Conservation (phyloP, 2,888 invertebrate genomes). For the Lordiphosa andalusiaca region DNA sequence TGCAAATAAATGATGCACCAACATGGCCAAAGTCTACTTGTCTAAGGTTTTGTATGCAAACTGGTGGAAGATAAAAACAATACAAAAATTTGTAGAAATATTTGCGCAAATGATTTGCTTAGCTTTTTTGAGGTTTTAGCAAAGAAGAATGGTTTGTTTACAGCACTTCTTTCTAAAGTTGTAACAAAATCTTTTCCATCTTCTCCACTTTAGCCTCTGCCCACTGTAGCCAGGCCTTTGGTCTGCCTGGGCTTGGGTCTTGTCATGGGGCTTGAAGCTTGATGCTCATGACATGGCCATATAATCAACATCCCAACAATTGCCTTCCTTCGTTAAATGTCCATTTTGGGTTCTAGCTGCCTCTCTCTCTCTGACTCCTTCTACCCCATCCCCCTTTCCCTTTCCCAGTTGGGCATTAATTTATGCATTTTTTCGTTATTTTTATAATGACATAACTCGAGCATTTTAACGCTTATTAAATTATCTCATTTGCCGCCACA, state of each 20-base stretch:
- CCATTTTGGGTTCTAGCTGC: slow-evolving; percentile 65
- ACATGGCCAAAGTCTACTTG: no score
- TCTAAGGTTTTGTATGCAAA: no score
- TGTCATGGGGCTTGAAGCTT: slow-evolving; percentile 22
- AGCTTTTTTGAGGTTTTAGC: no score
- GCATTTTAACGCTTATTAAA: slow-evolving; percentile 80
- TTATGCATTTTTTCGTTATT: slow-evolving; percentile 57
- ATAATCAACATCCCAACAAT: slow-evolving; percentile 45
- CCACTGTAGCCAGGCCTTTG: background rate
- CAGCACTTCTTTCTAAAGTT: no score
- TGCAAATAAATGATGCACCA: no score
- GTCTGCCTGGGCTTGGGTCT: slow-evolving; percentile 4
- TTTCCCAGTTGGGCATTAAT: slow-evolving; percentile 48
- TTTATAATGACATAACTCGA: slow-evolving; percentile 80
- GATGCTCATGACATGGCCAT: slow-evolving; percentile 45
- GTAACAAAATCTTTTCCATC: background rate
- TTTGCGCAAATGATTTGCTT: no score
- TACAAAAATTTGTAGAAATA: no score
- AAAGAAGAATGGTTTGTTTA: no score
- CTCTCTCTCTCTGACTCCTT: background rate
- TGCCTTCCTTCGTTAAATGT: slow-evolving; percentile 63
- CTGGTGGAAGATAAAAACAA: no score
- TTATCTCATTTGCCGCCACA: slow-evolving; percentile 78
- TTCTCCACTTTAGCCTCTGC: no score
- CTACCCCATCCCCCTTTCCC: background rate